Evolutionary conservation across 2,113 vertebrate genomes (phyloP), one percentile per base, ranked within the genome.

Genomic region (Cyanoderma ruficeps): DNA sequence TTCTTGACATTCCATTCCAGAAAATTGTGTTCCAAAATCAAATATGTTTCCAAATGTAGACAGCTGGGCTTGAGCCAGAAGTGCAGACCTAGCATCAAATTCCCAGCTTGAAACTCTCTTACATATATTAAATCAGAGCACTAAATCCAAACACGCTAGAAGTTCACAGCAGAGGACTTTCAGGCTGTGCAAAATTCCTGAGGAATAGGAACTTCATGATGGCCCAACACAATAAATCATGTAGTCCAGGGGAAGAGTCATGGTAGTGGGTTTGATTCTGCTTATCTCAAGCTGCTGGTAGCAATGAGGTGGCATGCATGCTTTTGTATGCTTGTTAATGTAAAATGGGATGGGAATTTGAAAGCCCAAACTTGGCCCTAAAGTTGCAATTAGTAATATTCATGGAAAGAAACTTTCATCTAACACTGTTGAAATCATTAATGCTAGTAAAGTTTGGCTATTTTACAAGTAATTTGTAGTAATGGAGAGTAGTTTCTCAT

Each of bases 381-480:
- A 75, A 65, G 5, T 30, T 65, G 15, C 56, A 81, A 55, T 86
- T 79, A 82, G 27, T 70, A 72, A 57, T 35, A 75, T 76, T 81
- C 33, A 69, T 47, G 64, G 70, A 85, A 80, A 85, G 41, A 91
- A 94, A 47, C 39, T 71, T 44, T 88, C 61, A 64, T 70, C 56
- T 77, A 87, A 30, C 39, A 11, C 63, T 56, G 31, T 16, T 78
- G 89, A 90, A 93, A 84, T 86, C 47, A 70, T 86, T 95, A 95
- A 88, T 80, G 91, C 37, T 56, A 39, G 65, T 52, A 90, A 93
- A 93, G 46, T 52, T 89, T 96, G 96, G 93, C 84, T 87, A 91
- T 93, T 93, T 89, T 86, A 86, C 96, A 97, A 96, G 92, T 89
- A 95, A 97, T 97, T 97, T 97, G 96, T 96, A 96, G 81, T 90